phyloP scores from a whole-genome alignment of 37 sponge, comb jelly and placozoan species.

The Amphimedon queenslandica region DNA sequence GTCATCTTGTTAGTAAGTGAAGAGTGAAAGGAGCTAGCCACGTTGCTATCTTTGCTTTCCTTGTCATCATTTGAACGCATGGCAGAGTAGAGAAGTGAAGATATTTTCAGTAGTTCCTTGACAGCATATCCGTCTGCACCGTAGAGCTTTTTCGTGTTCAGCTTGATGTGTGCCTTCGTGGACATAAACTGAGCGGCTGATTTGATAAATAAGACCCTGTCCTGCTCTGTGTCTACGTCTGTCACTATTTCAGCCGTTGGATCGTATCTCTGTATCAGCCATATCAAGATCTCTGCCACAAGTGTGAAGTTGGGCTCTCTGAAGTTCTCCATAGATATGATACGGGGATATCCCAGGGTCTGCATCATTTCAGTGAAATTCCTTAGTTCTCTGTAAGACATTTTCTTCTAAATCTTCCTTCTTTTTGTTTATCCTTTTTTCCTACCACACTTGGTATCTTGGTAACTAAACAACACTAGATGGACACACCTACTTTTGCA shows the following conservation, averaged over 20 bases:
- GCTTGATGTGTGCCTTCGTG: conserved; percentile 85
- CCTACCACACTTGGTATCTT: no score
- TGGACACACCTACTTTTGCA: no score
- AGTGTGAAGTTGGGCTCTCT: conserved; percentile 93
- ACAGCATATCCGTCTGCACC: conserved; percentile 97
- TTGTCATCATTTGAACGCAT: conserved; percentile 48
- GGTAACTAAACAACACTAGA: no score
- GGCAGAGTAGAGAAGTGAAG: conserved; percentile 84
- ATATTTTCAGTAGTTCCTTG: conserved; percentile 93
- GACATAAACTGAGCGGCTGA: conserved; percentile 93
- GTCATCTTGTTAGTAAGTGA: conserved; percentile 38
- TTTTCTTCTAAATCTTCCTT: no score
- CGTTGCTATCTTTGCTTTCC: neutral
- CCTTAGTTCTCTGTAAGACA: neutral
- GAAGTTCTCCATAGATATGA: conserved; percentile 97
- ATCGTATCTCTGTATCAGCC: conserved; percentile 96
- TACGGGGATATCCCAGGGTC: conserved; percentile 87
- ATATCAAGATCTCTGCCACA: conserved; percentile 88
- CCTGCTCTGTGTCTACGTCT: conserved; percentile 93
- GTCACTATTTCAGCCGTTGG: conserved; percentile 80
- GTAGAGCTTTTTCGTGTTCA: conserved; percentile 95
- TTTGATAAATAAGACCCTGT: conserved; percentile 94
- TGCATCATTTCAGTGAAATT: conserved; percentile 97
- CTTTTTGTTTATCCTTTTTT: no score
- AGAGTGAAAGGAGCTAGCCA: neutral